These are phyloP conservation scores for Tenthredo livida DNA, from an alignment of 2,888 invertebrate species.

Conservation along the genomic window DNA sequence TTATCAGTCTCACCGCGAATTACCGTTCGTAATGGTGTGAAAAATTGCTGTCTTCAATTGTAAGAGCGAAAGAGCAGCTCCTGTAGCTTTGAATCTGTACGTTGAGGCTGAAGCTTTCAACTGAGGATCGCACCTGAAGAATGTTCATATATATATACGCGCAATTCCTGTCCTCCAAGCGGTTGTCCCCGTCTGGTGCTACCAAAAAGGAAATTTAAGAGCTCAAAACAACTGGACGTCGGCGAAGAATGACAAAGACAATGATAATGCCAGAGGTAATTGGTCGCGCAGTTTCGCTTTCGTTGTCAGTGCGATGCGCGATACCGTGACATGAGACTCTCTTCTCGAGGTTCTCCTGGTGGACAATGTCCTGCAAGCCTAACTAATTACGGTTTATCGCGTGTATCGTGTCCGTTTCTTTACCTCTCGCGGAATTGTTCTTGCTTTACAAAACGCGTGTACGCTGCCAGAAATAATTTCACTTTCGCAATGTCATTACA, in stretches of 20 bases:
- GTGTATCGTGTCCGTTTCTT: not conserved
- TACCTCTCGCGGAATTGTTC: constrained; percentile 9
- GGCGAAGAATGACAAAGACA: constrained; percentile 51
- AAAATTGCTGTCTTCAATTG: not conserved
- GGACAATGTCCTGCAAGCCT: constrained; percentile 13
- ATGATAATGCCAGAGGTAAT: constrained; percentile 62
- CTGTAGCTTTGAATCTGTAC: constrained; percentile 22
- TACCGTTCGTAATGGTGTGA: constrained; percentile 2
- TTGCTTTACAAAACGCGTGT: constrained; percentile 47
- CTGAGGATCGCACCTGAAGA: constrained; percentile 62
- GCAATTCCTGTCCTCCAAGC: constrained; percentile 63
- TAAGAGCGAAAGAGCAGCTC: not conserved
- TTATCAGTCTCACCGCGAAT: not conserved
- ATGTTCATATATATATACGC: constrained; percentile 73
- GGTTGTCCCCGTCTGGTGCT: constrained; percentile 52
- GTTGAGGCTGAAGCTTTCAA: constrained; percentile 58
- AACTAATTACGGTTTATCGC: constrained; percentile 25
- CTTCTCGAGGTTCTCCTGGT: constrained; percentile 18
- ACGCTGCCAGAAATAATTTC: constrained; percentile 62
- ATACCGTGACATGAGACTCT: constrained; percentile 59
- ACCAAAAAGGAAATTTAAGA: constrained; percentile 33
- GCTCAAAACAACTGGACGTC: constrained; percentile 30
- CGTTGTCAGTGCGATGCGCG: constrained; percentile 74
- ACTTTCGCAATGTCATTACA: constrained; percentile 58
- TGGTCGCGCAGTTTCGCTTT: constrained; percentile 76